Evolutionary conservation across 2,797 vertebrate genomes (phyloP).

Genomic region (Lemur catta): DNA sequence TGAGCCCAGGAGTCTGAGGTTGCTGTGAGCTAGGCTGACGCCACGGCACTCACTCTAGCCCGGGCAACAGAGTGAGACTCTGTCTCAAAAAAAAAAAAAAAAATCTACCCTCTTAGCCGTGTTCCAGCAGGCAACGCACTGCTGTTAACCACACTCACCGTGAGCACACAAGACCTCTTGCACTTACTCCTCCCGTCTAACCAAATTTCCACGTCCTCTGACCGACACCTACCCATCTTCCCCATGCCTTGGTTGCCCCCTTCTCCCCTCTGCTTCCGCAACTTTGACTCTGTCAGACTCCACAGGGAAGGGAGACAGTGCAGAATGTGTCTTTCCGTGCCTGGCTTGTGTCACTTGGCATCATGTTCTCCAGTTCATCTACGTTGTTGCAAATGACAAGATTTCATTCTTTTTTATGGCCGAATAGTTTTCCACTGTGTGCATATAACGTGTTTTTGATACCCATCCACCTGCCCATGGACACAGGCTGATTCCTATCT

Average conservation of each 20-base stretch:
- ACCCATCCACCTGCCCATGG: accelerated
- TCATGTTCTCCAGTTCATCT: not conserved
- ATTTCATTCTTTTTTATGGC: not conserved
- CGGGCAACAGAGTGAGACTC: too few species aligned
- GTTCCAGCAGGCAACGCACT: accelerated
- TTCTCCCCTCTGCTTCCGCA: not conserved
- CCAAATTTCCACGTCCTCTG: accelerated
- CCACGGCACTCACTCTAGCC: too few species aligned
- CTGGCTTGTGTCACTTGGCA: not conserved
- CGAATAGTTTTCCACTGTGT: not conserved
- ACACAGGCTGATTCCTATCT: not conserved
- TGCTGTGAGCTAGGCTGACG: too few species aligned
- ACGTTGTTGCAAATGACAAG: not conserved
- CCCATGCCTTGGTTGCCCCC: not conserved
- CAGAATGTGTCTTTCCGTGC: not conserved
- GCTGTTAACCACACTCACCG: accelerated
- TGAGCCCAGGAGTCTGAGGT: too few species aligned
- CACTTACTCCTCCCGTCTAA: not conserved
- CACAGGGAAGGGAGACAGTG: accelerated
- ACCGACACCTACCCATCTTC: not conserved
- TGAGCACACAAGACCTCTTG: accelerated
- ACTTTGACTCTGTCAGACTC: too few species aligned
- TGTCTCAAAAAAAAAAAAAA: too few species aligned
- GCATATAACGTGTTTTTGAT: accelerated
- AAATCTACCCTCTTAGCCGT: not conserved